Evolutionary conservation across 2,113 vertebrate species (phyloP).

Genomic region (Hippocampus abdominalis): DNA sequence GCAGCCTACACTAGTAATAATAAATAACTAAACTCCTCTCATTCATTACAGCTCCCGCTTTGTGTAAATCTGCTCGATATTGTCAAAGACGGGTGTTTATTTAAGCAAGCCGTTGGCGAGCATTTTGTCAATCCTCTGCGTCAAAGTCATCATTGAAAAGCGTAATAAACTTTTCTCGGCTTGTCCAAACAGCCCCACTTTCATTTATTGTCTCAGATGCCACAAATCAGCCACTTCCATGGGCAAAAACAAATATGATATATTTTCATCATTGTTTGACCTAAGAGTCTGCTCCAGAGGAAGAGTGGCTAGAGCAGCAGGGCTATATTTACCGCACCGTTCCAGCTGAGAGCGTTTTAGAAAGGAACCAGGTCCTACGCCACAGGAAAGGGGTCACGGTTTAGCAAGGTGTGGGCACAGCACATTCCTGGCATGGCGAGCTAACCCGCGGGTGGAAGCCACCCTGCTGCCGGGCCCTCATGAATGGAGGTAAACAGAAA

Average conservation of each 20-base stretch:
- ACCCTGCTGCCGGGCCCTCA: slow-evolving; percentile 55
- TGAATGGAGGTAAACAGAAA: slow-evolving; percentile 71
- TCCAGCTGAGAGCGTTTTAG: slow-evolving; percentile 44
- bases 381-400: slow-evolving; percentile 72
- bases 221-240: slow-evolving; percentile 34
- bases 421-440: slow-evolving; percentile 53
- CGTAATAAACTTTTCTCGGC: slow-evolving; percentile 38
- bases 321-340: slow-evolving; percentile 60
- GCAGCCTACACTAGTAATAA: slow-evolving; percentile 13
- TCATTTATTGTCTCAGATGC: slow-evolving; percentile 39
- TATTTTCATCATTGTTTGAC: slow-evolving; percentile 51
- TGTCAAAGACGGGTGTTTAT: slow-evolving; percentile 29
- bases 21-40: slow-evolving; percentile 16
- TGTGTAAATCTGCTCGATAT: slow-evolving; percentile 28
- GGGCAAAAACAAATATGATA: slow-evolving; percentile 45
- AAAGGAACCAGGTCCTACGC: slow-evolving; percentile 53
- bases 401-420: slow-evolving; percentile 64
- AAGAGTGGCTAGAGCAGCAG: slow-evolving; percentile 45
- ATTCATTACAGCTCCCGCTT: slow-evolving; percentile 9
- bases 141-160: slow-evolving; percentile 38
- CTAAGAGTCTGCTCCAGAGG: slow-evolving; percentile 41
- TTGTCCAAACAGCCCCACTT: slow-evolving; percentile 36
- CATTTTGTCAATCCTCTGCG: slow-evolving; percentile 31
- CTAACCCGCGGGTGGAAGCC: slow-evolving; percentile 60
- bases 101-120: slow-evolving; percentile 38